These are phyloP conservation scores for Chaitophorus viminalis DNA, from an alignment of 2,888 invertebrate genomes.

Conservation along the genomic window DNA sequence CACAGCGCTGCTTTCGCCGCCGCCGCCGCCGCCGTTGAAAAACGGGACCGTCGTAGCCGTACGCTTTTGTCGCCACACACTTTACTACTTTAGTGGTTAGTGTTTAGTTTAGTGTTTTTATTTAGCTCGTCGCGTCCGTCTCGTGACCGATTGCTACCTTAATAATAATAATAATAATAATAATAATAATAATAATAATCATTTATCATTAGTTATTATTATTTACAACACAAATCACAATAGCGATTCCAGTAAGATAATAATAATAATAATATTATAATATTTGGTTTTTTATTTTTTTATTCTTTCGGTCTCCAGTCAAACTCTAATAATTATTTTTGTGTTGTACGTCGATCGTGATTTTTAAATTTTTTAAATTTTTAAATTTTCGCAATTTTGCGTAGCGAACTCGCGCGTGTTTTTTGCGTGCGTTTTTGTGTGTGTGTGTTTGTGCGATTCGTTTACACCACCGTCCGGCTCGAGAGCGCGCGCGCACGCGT, in stretches of 20 bases:
- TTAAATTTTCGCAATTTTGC: neutral
- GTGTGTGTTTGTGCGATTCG: neutral
- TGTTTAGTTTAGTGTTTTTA: neutral
- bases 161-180: neutral
- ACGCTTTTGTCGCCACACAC: conserved; percentile 37
- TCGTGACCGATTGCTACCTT: neutral
- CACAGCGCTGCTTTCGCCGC: conserved; percentile 60
- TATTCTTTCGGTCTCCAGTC: neutral
- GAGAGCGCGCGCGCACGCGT: neutral
- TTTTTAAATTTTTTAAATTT: conserved; percentile 1
- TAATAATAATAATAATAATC: neutral
- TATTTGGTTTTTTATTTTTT: too few species aligned
- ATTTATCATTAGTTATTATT: too few species aligned
- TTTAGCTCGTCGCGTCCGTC: neutral
- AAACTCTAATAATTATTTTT: neutral
- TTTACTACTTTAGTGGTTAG: too few species aligned
- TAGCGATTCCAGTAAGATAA: too few species aligned
- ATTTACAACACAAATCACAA: too few species aligned
- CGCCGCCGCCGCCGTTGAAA: conserved; percentile 37
- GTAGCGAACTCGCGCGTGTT: conserved; percentile 20
- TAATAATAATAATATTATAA: too few species aligned
- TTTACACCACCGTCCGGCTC: conserved; percentile 19
- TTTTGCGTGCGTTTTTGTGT: neutral
- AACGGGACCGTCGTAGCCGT: conserved; percentile 45
- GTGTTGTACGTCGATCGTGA: neutral